Conservation (phyloP, 2,113 vertebrate species). For the Zingel zingel region DNA sequence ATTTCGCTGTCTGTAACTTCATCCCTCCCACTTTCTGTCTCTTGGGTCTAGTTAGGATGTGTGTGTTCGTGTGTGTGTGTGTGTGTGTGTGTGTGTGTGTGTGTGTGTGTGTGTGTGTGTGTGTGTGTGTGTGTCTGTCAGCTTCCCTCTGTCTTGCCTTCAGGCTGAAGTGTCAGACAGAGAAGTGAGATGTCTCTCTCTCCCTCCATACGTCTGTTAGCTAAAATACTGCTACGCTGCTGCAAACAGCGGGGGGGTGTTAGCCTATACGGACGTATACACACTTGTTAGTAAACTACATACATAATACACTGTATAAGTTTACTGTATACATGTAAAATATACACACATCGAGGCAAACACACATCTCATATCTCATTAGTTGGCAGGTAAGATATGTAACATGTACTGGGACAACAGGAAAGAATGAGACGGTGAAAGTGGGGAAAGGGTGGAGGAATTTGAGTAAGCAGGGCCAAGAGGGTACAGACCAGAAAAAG, state of each 20-base stretch:
- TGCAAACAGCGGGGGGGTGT: conserved; percentile 28
- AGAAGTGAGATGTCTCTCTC: conserved; percentile 74
- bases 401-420: conserved; percentile 24
- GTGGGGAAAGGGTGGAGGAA: conserved; percentile 27
- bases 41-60: conserved; percentile 52
- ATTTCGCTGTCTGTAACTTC: conserved; percentile 51
- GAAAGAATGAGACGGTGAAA: conserved; percentile 24
- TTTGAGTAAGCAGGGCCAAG: conserved; percentile 35
- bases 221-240: conserved; percentile 83
- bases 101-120: not conserved
- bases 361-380: conserved; percentile 52
- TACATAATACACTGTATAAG: not conserved
- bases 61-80: conserved; percentile 18
- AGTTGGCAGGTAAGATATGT: conserved; percentile 50
- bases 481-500: conserved; percentile 25
- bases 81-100: conserved; percentile 31
- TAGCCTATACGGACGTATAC: conserved; percentile 10
- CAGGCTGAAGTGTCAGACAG: conserved; percentile 81
- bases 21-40: conserved; percentile 50
- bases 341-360: conserved; percentile 9
- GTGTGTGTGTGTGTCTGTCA: conserved; percentile 11
- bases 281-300: not conserved
- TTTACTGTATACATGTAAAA: not conserved
- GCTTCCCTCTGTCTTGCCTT: conserved; percentile 58
- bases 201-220: conserved; percentile 74